phyloP scores from a whole-genome alignment of 2,888 invertebrate species.

The Eueremaeus valkanovi region DNA sequence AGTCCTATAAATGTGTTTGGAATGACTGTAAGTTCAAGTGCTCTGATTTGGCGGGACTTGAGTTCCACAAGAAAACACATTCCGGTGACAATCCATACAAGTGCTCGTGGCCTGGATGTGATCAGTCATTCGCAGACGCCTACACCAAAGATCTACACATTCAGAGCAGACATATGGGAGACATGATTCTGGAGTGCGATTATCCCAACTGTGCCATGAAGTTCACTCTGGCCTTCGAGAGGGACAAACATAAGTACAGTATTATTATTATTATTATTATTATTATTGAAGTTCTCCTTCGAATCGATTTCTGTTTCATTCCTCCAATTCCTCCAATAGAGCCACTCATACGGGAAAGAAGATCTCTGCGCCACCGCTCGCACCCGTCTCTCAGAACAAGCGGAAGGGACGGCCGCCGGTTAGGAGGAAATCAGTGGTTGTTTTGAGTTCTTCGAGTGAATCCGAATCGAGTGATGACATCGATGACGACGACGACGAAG shows the following conservation, averaged over 20 bases:
- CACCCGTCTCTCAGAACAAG: no score
- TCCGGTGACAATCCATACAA: conserved; percentile 99
- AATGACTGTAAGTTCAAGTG: conserved; percentile 32
- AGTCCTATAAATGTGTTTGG: conserved; percentile 25
- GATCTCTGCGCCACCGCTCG: background rate
- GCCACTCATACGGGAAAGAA: background rate
- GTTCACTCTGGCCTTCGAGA: background rate
- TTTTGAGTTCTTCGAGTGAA: background rate
- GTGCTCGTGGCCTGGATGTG: conserved; percentile 77
- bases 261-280: background rate
- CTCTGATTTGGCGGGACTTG: conserved; percentile 32
- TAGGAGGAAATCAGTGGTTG: background rate
- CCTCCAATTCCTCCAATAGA: background rate
- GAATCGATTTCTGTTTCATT: no score
- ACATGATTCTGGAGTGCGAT: conserved; percentile 13
- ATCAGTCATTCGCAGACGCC: conserved; percentile 79
- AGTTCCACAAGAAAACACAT: conserved; percentile 87
- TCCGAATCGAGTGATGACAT: background rate
- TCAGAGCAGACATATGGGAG: conserved; percentile 2
- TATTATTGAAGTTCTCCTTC: background rate
- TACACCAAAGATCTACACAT: background rate
- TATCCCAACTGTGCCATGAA: background rate
- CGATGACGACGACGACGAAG: background rate
- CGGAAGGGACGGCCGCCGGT: background rate
- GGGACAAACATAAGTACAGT: background rate